Percentiles rank a stretch among this genome's conserved stretches.
Conservation (phyloP, 2,113 vertebrate species). For the Pteropus alecto region DNA sequence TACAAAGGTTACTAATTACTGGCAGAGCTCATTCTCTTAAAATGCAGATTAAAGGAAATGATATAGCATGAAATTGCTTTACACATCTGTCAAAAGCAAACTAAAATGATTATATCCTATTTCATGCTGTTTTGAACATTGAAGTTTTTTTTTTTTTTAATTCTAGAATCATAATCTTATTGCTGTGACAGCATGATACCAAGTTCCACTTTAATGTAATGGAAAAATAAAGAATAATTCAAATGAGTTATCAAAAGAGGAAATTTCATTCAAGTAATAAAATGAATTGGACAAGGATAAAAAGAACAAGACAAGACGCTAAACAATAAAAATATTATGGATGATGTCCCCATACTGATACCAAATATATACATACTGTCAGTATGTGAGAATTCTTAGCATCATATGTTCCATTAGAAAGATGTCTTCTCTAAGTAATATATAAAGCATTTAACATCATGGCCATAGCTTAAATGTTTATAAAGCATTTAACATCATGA, state of each 20-base stretch:
- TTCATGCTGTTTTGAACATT: slow-evolving; percentile 73
- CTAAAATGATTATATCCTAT: slow-evolving; percentile 66
- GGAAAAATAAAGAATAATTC: slow-evolving; percentile 60
- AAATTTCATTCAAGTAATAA: slow-evolving; percentile 29
- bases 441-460: not conserved
- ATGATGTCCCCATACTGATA: not conserved
- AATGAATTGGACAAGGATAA: slow-evolving; percentile 10
- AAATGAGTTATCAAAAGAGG: not conserved
- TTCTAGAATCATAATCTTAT: slow-evolving; percentile 73
- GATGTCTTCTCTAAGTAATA: not conserved
- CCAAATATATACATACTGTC: not conserved
- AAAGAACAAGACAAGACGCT: not conserved
- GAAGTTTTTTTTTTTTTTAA: slow-evolving; percentile 36
- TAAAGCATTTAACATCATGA: not conserved
- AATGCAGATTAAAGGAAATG: slow-evolving; percentile 58
- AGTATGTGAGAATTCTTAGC: not conserved
- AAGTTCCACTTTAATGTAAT: slow-evolving; percentile 63
- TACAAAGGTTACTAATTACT: slow-evolving; percentile 25
- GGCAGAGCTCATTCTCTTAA: slow-evolving; percentile 7
- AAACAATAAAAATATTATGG: slow-evolving; percentile 57
- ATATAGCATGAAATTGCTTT: slow-evolving; percentile 73
- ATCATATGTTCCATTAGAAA: not conserved
- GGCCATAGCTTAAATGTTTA: not conserved
- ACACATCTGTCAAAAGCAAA: slow-evolving; percentile 77
- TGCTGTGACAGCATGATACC: slow-evolving; percentile 62